phyloP scores from a whole-genome alignment of 2,113 vertebrate species.

The Muntiacus reevesi region DNA sequence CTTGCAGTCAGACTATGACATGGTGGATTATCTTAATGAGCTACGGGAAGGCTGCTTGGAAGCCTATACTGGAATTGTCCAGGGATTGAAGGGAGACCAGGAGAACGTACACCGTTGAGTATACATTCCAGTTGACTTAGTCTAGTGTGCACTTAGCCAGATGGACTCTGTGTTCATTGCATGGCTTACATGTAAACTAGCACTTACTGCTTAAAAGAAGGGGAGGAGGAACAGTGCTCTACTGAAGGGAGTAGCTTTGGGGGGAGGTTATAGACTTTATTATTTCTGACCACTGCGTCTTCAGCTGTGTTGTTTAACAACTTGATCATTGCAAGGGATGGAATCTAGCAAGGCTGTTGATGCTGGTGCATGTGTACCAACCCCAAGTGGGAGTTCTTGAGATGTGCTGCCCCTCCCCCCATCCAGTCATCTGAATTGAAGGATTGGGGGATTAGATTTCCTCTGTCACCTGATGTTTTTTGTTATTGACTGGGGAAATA shows the following conservation, averaged over 20 bases:
- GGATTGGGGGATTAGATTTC: background rate
- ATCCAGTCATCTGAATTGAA: background rate
- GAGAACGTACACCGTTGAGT: slow-evolving; percentile 99
- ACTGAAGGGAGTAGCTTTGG: background rate
- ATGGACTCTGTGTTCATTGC: background rate
- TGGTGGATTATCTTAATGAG: slow-evolving; percentile 99
- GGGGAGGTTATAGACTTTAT: background rate
- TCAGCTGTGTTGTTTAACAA: background rate
- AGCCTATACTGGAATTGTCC: slow-evolving; percentile 97
- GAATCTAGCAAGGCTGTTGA: background rate
- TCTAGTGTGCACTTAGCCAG: background rate
- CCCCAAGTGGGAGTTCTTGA: background rate
- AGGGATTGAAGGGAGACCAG: slow-evolving; percentile 98
- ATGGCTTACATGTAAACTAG: background rate
- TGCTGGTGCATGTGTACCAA: background rate
- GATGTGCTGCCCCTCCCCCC: accelerated
- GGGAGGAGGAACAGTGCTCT: background rate
- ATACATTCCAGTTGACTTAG: background rate
- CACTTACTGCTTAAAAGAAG: background rate
- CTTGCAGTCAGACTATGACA: slow-evolving; percentile 96
- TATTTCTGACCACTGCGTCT: background rate
- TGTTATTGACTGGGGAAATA: background rate
- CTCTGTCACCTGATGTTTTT: background rate
- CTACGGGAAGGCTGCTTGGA: slow-evolving; percentile 97
- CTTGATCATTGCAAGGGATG: background rate